Percentiles rank a stretch among this genome's conserved stretches.
Conservation (phyloP, 2,113 vertebrate species). For the Scomber scombrus region DNA sequence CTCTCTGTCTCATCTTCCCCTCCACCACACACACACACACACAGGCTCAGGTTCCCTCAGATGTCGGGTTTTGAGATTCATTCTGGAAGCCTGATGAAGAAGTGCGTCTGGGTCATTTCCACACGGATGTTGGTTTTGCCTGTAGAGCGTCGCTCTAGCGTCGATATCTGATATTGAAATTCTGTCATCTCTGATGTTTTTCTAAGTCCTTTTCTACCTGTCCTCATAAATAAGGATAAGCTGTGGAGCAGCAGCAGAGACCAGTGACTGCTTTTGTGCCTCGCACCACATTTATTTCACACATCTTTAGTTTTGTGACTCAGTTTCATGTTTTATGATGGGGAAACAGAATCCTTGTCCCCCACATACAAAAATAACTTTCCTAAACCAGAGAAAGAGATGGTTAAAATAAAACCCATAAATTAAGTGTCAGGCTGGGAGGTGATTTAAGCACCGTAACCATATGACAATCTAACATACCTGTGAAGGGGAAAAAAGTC, state of each 20-base stretch:
- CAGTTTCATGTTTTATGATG: constrained; percentile 35
- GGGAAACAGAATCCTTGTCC: constrained; percentile 3
- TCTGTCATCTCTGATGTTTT: constrained; percentile 61
- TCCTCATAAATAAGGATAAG: constrained; percentile 61
- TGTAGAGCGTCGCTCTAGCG: constrained; percentile 21
- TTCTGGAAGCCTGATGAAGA: constrained; percentile 55
- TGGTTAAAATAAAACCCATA: background rate
- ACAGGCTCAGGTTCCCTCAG: constrained; percentile 57
- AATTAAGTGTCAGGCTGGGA: background rate
- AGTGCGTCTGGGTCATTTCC: constrained; percentile 67
- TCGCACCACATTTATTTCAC: constrained; percentile 36
- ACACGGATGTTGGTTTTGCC: constrained; percentile 67
- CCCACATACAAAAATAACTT: background rate
- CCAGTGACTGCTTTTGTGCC: background rate
- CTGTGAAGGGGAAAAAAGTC: background rate
- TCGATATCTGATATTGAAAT: constrained; percentile 62
- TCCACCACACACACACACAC: constrained; percentile 15
- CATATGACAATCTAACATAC: background rate
- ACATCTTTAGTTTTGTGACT: constrained; percentile 26
- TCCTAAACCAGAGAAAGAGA: background rate
- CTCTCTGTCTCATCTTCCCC: constrained; percentile 24
- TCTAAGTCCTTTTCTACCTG: constrained; percentile 46
- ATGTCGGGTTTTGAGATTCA: constrained; percentile 60
- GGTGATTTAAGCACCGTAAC: background rate
- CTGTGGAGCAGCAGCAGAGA: constrained; percentile 25